A percentile compares a stretch with the other conserved stretches of the same genome.
Evolutionary conservation across 2,797 vertebrate genomes (phyloP).

Genomic region (Trachurus trachurus): DNA sequence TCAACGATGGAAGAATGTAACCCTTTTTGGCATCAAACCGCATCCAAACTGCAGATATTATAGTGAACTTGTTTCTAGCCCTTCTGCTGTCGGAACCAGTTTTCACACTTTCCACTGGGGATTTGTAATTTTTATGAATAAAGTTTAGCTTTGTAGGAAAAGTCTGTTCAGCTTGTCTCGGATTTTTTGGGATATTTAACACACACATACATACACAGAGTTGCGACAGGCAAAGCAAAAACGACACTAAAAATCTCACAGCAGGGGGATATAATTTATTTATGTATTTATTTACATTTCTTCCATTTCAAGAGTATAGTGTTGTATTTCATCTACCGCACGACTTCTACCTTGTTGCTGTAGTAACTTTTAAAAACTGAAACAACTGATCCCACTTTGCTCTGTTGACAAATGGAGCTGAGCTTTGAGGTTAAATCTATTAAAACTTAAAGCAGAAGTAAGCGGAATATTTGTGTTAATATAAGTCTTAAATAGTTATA

Average conservation of each 20-base stretch:
- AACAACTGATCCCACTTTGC: neutral
- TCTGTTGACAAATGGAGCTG: neutral
- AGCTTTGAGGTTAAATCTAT: neutral
- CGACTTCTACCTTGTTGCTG: neutral
- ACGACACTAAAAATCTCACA: neutral
- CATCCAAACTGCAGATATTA: slow-evolving; percentile 26
- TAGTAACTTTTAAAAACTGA: neutral
- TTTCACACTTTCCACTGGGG: slow-evolving; percentile 25
- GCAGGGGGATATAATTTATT: neutral
- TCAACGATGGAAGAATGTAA: slow-evolving; percentile 44
- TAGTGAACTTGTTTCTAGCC: slow-evolving; percentile 4
- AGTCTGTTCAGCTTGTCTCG: neutral
- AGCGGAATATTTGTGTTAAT: too few relatives aligned
- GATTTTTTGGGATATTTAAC: neutral
- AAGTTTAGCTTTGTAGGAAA: neutral
- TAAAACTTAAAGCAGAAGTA: too few relatives aligned
- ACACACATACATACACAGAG: neutral
- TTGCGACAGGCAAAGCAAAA: neutral
- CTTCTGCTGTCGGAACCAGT: slow-evolving; percentile 5
- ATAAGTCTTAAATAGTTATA: too few relatives aligned
- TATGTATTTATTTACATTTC: neutral
- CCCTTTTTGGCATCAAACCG: slow-evolving; percentile 5
- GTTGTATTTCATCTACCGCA: neutral
- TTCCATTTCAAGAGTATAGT: too few relatives aligned
- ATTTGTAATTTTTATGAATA: slow-evolving; percentile 8